Percentiles rank a stretch among this genome's conserved stretches.
These are phyloP conservation scores for Drymodes brunneopygia DNA, from an alignment of 2,113 vertebrate species.

Conservation along the genomic window DNA sequence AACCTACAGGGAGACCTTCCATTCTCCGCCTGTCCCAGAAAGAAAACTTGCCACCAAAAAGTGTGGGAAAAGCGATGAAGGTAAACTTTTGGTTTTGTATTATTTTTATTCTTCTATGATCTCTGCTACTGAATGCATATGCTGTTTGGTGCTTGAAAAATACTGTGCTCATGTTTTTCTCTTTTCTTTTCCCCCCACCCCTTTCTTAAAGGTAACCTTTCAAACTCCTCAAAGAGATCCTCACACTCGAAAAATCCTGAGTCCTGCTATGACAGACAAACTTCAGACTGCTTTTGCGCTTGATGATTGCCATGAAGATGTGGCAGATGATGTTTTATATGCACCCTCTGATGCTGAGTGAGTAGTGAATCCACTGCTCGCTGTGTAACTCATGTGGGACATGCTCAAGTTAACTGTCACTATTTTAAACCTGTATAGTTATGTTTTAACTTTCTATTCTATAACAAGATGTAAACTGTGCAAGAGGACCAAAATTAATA, in stretches of 20 bases:
- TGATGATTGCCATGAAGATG: slow-evolving; percentile 48
- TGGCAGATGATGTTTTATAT: not conserved
- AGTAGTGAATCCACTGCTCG: not conserved
- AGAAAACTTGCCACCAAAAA: slow-evolving; percentile 84
- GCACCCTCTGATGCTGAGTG: not conserved
- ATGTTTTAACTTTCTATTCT: not conserved
- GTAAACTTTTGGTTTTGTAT: not conserved
- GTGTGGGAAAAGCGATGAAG: slow-evolving; percentile 74
- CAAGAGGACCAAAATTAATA: not conserved
- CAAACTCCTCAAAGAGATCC: slow-evolving; percentile 91
- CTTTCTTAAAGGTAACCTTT: slow-evolving; percentile 84
- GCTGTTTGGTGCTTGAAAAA: not conserved
- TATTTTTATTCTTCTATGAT: not conserved
- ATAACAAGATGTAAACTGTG: not conserved
- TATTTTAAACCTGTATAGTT: not conserved
- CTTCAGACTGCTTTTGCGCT: slow-evolving; percentile 27
- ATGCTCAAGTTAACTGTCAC: not conserved
- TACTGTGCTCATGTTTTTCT: not conserved
- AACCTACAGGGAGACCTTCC: slow-evolving; percentile 81
- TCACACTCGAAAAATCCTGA: slow-evolving; percentile 82
- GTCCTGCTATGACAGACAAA: slow-evolving; percentile 68
- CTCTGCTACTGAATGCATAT: not conserved
- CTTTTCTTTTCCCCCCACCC: rapidly evolving
- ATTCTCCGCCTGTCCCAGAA: slow-evolving; percentile 84
- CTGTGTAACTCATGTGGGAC: not conserved